phyloP scores from a whole-genome alignment of 2,797 vertebrate genomes.

The Anableps anableps region DNA sequence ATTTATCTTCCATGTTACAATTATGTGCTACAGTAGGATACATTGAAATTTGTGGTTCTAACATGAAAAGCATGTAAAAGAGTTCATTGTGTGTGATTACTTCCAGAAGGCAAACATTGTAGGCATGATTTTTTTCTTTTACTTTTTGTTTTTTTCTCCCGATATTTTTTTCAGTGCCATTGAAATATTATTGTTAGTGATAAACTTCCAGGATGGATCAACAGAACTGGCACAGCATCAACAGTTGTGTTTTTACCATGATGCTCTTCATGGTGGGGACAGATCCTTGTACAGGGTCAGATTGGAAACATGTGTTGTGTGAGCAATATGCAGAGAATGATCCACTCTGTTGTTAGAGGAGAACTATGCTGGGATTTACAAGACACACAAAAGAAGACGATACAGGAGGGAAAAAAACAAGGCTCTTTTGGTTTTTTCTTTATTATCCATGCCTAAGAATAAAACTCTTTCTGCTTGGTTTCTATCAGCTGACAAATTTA shows the following conservation, averaged over 20 bases:
- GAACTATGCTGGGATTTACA: slow-evolving; percentile 70
- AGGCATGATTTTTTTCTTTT: slow-evolving; percentile 12
- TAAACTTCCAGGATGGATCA: slow-evolving; percentile 56
- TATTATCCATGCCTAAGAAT: slow-evolving; percentile 79
- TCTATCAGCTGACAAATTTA: slow-evolving; percentile 76
- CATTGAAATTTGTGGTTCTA: neutral
- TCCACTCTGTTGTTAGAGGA: slow-evolving; percentile 70
- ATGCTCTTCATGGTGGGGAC: slow-evolving; percentile 53
- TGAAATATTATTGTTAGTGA: slow-evolving; percentile 56
- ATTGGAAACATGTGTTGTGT: slow-evolving; percentile 78
- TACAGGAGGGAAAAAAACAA: slow-evolving; percentile 64
- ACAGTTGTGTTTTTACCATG: slow-evolving; percentile 57
- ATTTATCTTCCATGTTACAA: neutral
- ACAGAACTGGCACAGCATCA: slow-evolving; percentile 63
- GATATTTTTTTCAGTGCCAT: slow-evolving; percentile 6
- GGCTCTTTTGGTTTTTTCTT: slow-evolving; percentile 78
- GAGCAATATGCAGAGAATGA: slow-evolving; percentile 67
- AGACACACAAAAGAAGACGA: slow-evolving; percentile 66
- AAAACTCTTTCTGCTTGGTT: slow-evolving; percentile 76
- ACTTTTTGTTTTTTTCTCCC: neutral
- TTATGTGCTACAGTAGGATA: neutral
- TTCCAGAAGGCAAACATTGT: neutral
- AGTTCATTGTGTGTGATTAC: neutral
- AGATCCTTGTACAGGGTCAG: slow-evolving; percentile 68
- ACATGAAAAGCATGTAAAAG: neutral